phyloP scores from a whole-genome alignment of 1,140 invertebrate genomes.

The Bombus sibiricus region DNA sequence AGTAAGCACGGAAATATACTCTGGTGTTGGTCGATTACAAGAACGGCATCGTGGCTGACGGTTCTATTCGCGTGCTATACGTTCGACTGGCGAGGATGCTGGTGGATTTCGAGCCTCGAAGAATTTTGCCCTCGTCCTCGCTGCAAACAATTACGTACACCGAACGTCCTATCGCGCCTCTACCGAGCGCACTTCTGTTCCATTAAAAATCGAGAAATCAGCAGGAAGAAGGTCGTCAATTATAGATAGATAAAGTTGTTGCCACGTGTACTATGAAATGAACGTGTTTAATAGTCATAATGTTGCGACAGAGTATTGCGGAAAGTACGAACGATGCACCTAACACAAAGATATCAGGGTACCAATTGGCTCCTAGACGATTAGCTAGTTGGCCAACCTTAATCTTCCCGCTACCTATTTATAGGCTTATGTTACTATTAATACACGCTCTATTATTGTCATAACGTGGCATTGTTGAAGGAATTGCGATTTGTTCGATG shows the following conservation, averaged over 20 bases:
- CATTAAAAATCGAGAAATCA: too few relatives aligned
- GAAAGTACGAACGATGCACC: constrained; percentile 18
- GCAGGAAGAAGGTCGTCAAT: too few relatives aligned
- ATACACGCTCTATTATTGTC: constrained; percentile 40
- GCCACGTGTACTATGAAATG: background rate
- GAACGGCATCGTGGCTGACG: background rate
- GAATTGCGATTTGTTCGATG: constrained; percentile 26
- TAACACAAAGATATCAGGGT: background rate
- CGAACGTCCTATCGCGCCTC: too few relatives aligned
- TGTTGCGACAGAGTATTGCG: background rate
- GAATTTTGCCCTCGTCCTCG: background rate
- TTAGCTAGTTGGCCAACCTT: background rate
- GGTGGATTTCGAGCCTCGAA: background rate
- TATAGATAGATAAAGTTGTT: too few relatives aligned
- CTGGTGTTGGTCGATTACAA: constrained; percentile 1
- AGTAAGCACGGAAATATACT: constrained; percentile 37
- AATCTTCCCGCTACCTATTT: constrained; percentile 19
- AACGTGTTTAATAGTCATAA: background rate
- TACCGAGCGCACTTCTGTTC: too few relatives aligned
- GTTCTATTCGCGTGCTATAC: constrained; percentile 33
- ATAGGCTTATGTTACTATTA: constrained; percentile 32
- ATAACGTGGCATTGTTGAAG: constrained; percentile 21
- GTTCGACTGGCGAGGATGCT: background rate
- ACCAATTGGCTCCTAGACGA: constrained; percentile 15
- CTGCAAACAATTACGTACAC: too few relatives aligned